Base-by-base conservation (phyloP, 2,113 vertebrate genomes). In the Syngnathus scovelli region DNA sequence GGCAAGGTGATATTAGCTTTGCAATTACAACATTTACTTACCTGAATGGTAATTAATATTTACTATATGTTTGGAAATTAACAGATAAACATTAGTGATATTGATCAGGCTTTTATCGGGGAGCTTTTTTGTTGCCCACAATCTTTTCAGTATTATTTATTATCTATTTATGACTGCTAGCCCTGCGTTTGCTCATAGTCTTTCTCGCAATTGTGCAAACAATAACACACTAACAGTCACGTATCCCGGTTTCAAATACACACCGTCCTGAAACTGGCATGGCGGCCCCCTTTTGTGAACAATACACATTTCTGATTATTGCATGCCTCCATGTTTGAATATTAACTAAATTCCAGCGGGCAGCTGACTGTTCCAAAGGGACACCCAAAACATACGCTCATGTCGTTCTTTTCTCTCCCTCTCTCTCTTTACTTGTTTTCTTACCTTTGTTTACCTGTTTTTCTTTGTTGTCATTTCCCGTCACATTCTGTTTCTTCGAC, bases 391-490 rank as follows among this genome's bases (percentile, higher is more conserved):
- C 12, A 74, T 52, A 70, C 80, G 59, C 85, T 89, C 86, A 89
- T 85, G 62, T 85, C 73, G 71, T 80, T 80, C 84, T 84, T 91
- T 89, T 67, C 87, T 86, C 78, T 92, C 48, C 4, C 90, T 85
- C 87, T 91, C 80, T 92, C 76, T 77, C 88, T 93, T 88, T 93
- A 79, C 90, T 85, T 91, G 83, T 90, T 69, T 88, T 83, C 88
- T 84, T 84, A 82, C 83, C 87, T 69, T 49, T 63, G 19, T 85
- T 84, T 77, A 38, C 91, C 21, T 38, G 10, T 52, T 16, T 93
- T 90, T 83, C 54, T 81, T 79, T 65, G 15, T 72, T 49, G 23
- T 21, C 36, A 16, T 15, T n/a, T 21, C 60, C 21, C 19, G 64
- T 15, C 77, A 27, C 41, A 51, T 76, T 51, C 6, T 8, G n/a